Percentiles rank a stretch among this genome's conserved stretches.
Evolutionary conservation across 1,140 invertebrate species (phyloP).

Genomic region (Drosophila erecta): DNA sequence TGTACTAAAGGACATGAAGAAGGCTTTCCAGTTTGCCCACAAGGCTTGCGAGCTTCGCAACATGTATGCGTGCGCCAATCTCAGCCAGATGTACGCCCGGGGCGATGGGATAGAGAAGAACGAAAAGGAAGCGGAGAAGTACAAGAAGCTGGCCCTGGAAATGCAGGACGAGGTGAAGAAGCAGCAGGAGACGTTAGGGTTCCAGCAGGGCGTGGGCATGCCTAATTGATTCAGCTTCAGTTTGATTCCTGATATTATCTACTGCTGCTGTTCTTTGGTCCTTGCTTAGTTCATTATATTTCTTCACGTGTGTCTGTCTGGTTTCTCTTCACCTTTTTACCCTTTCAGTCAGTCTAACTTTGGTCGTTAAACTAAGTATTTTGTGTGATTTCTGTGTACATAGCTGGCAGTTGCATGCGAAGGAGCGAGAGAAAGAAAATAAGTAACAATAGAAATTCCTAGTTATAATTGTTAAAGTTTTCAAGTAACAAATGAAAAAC

Average conservation of each 20-base stretch:
- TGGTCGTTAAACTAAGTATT: conserved; percentile 6
- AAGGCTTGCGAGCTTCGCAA: conserved; percentile 93
- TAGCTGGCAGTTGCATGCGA: conserved; percentile 32
- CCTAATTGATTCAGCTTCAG: conserved; percentile 49
- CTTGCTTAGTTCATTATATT: conserved; percentile 25
- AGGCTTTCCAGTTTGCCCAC: conserved; percentile 90
- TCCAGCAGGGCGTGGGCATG: conserved; percentile 87
- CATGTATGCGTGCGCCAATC: conserved; percentile 93
- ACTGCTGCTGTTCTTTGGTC: neutral
- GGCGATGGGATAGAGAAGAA: conserved; percentile 91
- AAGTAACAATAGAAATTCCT: conserved; percentile 46
- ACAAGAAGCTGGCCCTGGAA: conserved; percentile 89
- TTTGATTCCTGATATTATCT: neutral
- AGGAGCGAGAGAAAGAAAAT: neutral
- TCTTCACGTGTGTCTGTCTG: conserved; percentile 6
- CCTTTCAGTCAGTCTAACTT: conserved; percentile 15
- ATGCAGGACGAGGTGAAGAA: conserved; percentile 89
- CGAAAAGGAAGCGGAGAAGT: conserved; percentile 89
- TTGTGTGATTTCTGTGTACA: conserved; percentile 41
- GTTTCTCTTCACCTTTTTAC: neutral
- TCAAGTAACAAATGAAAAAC: conserved; percentile 33
- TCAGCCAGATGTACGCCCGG: conserved; percentile 89
- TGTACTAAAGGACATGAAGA: conserved; percentile 89
- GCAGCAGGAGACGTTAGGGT: conserved; percentile 86
- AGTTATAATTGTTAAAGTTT: conserved; percentile 78